Conservation (phyloP, 30 jellyfish, hydroid and myxozoan genomes). For the Nemopilema nomurai region DNA sequence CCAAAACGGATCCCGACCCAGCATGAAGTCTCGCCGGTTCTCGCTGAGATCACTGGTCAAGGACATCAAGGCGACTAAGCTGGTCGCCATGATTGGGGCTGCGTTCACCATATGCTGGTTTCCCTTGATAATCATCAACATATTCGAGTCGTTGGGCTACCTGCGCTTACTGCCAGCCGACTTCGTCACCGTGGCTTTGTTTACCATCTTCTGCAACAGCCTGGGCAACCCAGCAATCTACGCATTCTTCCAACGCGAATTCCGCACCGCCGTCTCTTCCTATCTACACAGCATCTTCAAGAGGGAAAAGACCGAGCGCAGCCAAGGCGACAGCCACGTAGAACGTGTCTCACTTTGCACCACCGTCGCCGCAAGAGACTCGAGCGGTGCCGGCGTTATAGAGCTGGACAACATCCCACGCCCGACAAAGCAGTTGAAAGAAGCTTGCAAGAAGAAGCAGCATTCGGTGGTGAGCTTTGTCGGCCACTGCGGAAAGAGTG, state of each 20-base stretch:
- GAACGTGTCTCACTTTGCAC: not conserved
- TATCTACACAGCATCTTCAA: not conserved
- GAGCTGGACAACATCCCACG: not conserved
- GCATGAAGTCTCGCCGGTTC: conserved; percentile 32
- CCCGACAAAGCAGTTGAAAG: not conserved
- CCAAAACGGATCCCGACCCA: not conserved
- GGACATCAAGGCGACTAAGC: conserved; percentile 79
- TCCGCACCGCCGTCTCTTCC: conserved; percentile 38
- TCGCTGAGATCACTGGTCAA: conserved; percentile 65
- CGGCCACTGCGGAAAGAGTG: not conserved
- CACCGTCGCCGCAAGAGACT: not conserved
- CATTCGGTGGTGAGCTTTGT: not conserved
- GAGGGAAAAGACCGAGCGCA: not conserved
- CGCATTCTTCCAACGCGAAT: conserved; percentile 69
- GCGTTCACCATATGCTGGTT: conserved; percentile 69
- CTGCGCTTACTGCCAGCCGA: not conserved
- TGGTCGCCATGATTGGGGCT: conserved; percentile 56
- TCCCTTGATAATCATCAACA: conserved; percentile 63
- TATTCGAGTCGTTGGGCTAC: conserved; percentile 40
- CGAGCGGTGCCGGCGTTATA: not conserved
- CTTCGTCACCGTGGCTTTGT: conserved; percentile 43
- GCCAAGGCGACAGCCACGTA: not conserved
- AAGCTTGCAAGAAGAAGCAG: not conserved
- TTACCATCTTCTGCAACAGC: conserved; percentile 72
- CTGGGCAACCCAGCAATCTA: conserved; percentile 65